Evolutionary conservation across 1,140 invertebrate species (phyloP), one percentile per base, ranked within the genome.

Genomic region (Venustaconcha ellipsiformis): DNA sequence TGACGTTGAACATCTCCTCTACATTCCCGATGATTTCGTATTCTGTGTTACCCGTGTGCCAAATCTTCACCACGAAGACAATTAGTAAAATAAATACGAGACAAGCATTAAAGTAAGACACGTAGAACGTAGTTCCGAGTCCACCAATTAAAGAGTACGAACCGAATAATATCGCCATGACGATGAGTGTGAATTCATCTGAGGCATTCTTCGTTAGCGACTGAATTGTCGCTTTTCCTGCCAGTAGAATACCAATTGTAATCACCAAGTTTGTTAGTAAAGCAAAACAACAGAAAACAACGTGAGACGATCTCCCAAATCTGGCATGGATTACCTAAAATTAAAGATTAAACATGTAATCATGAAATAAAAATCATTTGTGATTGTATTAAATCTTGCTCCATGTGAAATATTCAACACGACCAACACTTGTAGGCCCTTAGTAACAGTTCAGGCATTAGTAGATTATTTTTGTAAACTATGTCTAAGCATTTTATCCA

Each of bases 201-300:
- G 84, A 83, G 20, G 83, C 81, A 66, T 83, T 76, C 72, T 81
- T 80, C 14, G 83, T 86, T 56, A 86, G 75, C n/a, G 83, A 84
- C 70, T 86, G 80, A 70, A 86, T 84, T 23, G 82, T 83, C 17
- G 83, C 83, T 63, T 78, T 80, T 3, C 84, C 84, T 0, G 84
- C 84, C 67, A 90, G 78, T 68, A 89, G 86, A 48, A 90, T 83
- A 48, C 87, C 87, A 59, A 88, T 84, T 5, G 88, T 90, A 37
- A 91, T 89, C 68, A 91, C 85, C 5, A 89, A 63, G 76, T 91
- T 91, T 14, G 90, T 91, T 23, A 90, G 71, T 23, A 90, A 83
- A 56, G 89, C 89, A 76, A 91, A 90, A 57, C 83, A 80, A 74
- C 88, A 89, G 82, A 86, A 91, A 13, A 86, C 82, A 5, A 86